Evolutionary conservation across 2,888 invertebrate species (phyloP).

Genomic region (Hyposoter dolosus): DNA sequence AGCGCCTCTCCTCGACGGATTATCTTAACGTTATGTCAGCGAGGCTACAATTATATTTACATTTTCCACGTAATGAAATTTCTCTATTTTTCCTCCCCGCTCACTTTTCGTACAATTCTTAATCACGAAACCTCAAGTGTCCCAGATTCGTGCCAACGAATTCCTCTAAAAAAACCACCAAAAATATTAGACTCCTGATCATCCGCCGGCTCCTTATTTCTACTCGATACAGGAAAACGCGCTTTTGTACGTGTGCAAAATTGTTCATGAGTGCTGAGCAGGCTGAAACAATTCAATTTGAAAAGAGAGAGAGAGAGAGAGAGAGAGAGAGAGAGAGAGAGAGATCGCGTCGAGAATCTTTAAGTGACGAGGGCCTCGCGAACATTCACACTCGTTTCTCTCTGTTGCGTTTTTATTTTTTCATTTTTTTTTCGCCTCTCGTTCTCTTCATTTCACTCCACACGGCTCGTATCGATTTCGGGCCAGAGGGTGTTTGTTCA

Average conservation of each 20-base stretch:
- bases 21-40: constrained; percentile 84
- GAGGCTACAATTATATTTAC: constrained; percentile 81
- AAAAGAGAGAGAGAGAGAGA: constrained; percentile 27
- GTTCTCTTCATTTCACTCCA: background rate
- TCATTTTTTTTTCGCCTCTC: background rate
- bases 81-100: constrained; percentile 31
- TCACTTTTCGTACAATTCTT: background rate
- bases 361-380: constrained; percentile 55
- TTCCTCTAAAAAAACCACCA: background rate
- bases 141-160: background rate
- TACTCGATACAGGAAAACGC: constrained; percentile 41
- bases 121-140: background rate
- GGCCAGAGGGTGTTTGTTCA: constrained; percentile 66
- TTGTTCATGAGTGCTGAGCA: constrained; percentile 30
- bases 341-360: constrained; percentile 64
- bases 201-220: background rate
- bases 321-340: constrained; percentile 1
- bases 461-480: constrained; percentile 64
- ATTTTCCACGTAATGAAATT: constrained; percentile 81
- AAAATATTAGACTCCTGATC: background rate
- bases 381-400: constrained; percentile 45
- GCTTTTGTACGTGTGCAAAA: constrained; percentile 10
- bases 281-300: constrained; percentile 64
- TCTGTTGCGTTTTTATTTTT: constrained; percentile 21
- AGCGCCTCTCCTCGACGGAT: constrained; percentile 82